Base-by-base conservation (phyloP, 2,888 invertebrate species). In the Eristalis tenax region DNA sequence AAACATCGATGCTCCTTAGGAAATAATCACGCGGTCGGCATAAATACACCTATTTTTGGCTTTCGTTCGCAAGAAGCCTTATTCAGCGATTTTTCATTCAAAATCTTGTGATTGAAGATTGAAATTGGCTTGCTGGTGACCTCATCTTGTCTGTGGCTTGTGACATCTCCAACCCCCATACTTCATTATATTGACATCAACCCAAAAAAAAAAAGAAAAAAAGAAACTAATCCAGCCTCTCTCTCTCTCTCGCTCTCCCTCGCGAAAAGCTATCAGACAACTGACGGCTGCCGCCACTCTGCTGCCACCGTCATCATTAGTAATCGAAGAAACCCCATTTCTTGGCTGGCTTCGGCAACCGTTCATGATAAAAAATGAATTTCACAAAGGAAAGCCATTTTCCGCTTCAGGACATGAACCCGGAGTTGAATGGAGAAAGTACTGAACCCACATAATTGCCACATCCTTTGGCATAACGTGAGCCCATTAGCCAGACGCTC, bases 361-460 rank as follows among this genome's bases (percentile, higher is more conserved):
- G 76, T 82, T 78, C 78, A 71, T 71, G 83, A 79, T 86, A 78
- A 86, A 82, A 86, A 83, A 83, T 83, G 70, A 64, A 78, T 83
- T 66, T 56, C 78, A 79, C 83, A 86, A 86, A 83, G 74, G 28
- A 81, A 86, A 86, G 70, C 66, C 83, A 86, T 86, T 86, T 78
- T 78, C 78, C 83, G 66, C 68, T 71, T 70, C 70, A 73, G 83
- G 83, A 65, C 77, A 77, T 78, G 61, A 63, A 28, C 68, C 18
- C 32, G n/a, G 57, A 79, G 71, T 68, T 64, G 86, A 83, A 80
- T 71, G 73, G 78, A 23, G 73, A 69, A 76, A 59, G 74, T 80
- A 83, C 57, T 73, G 76, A 83, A 80, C 79, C 87, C 87, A 83
- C 83, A 87, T 83, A 87, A 87, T 83, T 87, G 87, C 87, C 79